These are phyloP conservation scores for Tiliacea citrago DNA, from an alignment of 2,888 invertebrate species.

Conservation along the genomic window DNA sequence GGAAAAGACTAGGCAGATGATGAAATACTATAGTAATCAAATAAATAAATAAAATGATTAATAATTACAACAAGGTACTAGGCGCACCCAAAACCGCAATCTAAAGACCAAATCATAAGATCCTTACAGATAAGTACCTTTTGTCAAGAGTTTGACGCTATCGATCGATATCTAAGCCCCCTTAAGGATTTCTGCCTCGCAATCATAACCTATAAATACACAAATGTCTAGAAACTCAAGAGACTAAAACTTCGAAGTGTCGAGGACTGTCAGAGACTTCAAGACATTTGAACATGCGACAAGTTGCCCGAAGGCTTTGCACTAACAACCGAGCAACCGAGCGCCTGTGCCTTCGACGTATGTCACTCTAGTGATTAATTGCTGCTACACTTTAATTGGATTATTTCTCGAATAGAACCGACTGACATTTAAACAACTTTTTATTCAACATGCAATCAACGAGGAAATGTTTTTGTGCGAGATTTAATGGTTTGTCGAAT, in stretches of 20 bases:
- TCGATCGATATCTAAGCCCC: conserved; percentile 12
- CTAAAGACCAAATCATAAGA: conserved; percentile 4
- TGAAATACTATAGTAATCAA: background rate
- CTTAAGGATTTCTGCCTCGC: conserved; percentile 10
- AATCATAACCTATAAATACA: conserved; percentile 18
- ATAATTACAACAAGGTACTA: background rate
- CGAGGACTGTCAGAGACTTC: background rate
- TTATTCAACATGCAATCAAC: background rate
- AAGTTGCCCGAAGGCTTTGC: conserved; percentile 17
- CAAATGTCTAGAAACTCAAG: conserved; percentile 4
- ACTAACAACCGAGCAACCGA: background rate
- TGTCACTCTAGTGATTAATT: conserved; percentile 17
- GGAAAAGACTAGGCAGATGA: too few relatives aligned
- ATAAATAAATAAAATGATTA: background rate
- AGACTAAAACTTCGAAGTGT: conserved; percentile 8
- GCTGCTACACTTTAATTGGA: conserved; percentile 4
- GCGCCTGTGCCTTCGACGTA: background rate
- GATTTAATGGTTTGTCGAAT: background rate
- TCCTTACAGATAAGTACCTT: conserved; percentile 18
- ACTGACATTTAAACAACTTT: conserved; percentile 1
- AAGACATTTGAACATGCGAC: conserved; percentile 11
- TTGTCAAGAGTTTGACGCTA: conserved; percentile 2
- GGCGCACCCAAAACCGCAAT: background rate
- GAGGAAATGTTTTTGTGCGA: conserved; percentile 3
- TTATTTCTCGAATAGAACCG: conserved; percentile 17